Conservation (phyloP, 2,888 invertebrate species). For the Boloria euphrosyne region DNA sequence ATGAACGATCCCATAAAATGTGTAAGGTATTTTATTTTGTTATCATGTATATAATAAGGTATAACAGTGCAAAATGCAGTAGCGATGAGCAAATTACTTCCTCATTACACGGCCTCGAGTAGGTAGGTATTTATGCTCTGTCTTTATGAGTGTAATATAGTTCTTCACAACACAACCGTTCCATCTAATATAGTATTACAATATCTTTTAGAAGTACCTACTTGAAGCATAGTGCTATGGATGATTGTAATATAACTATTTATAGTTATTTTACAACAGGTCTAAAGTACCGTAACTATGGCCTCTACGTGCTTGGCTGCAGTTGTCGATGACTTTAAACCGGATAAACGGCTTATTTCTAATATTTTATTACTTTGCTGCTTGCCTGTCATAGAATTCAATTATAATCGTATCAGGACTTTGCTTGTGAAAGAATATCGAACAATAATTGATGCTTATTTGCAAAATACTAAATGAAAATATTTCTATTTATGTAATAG, state of each 20-base stretch:
- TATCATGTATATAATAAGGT: slow-evolving; percentile 46
- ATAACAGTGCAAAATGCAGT: slow-evolving; percentile 61
- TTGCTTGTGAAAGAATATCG: too few species aligned
- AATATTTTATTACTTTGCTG: slow-evolving; percentile 53
- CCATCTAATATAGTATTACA: background rate
- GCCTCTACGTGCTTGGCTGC: slow-evolving; percentile 52
- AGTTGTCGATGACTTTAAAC: slow-evolving; percentile 42
- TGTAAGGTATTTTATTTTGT: slow-evolving; percentile 18
- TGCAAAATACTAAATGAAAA: background rate
- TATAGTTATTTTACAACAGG: slow-evolving; percentile 43
- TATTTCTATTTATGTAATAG: background rate
- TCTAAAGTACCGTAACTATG: slow-evolving; percentile 64
- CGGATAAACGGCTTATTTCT: slow-evolving; percentile 50
- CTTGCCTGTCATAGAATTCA: slow-evolving; percentile 53
- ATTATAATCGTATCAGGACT: slow-evolving; percentile 32
- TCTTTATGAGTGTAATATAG: slow-evolving; percentile 15
- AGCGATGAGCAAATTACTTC: slow-evolving; percentile 58
- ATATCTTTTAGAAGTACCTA: slow-evolving; percentile 7
- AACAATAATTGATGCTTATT: too few species aligned
- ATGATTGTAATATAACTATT: background rate
- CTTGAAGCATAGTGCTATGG: slow-evolving; percentile 8
- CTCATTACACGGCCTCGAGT: slow-evolving; percentile 54
- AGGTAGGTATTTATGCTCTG: slow-evolving; percentile 40
- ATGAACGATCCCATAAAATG: too few species aligned
- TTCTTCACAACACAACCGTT: too few species aligned